Base-by-base conservation (phyloP, 2,797 vertebrate species). In the Brachyrhaphis roseni region DNA sequence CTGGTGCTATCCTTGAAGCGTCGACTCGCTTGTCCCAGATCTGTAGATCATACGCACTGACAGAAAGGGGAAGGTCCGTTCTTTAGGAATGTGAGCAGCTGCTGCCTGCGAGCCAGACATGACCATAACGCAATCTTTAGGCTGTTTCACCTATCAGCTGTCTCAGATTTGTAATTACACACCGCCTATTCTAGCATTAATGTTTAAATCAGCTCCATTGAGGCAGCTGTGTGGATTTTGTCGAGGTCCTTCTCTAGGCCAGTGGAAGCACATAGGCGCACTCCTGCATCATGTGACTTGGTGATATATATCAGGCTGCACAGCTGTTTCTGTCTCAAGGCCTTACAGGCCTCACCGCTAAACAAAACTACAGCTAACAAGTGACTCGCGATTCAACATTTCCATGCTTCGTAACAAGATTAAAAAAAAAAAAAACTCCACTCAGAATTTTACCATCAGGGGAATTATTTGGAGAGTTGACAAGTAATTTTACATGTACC, bases 61-160 rank as follows among this genome's bases (percentile, higher is more conserved):
- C 76, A 83, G 53, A 41, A 45, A 77, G 79, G 75, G 80, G 66
- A 28, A 49, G 79, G 59, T 46, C 76, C 41, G 72, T 57, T 41
- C 31, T 72, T 55, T 51, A 82, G 77, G 84, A 91, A 92, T 86
- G 87, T 87, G 80, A 85, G 76, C 92, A 93, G 88, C 93, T 93
- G 91, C 81, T 80, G 64, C 70, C 74, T 64, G 77, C 78, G 85
- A 76, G 82, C 79, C 79, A 83, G 77, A 88, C 78, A 59, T 64
- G 73, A 72, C 79, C 78, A 43, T 70, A 75, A 78, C 16, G 75
- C 41, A 73, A 12, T 39, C 39, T 49, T 51, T 45, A 72, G 83
- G 59, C 51, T 46, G 51, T 8, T 79, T 72, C 80, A 64, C 53
- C 75, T 64, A 77, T 10, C 71, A 80, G 45, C 47, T 34, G 75